Evolutionary conservation across 1,140 invertebrate species (phyloP).

Genomic region (Drosophila nasuta): DNA sequence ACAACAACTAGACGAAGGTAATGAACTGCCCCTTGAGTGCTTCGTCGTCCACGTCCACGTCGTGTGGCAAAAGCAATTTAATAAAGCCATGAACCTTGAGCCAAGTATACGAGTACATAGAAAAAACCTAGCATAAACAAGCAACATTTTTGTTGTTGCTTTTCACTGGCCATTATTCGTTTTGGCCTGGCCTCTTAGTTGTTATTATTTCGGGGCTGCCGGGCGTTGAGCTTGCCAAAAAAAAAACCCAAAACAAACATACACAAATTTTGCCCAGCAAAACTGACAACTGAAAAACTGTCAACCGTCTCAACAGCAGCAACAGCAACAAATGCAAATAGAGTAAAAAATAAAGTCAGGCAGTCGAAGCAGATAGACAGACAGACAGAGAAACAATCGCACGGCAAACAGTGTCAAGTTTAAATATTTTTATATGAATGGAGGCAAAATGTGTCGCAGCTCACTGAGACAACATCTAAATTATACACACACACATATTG

Average conservation of each 20-base stretch:
- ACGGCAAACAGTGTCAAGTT: conserved; percentile 74
- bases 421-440: conserved; percentile 65
- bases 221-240: conserved; percentile 48
- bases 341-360: conserved; percentile 27
- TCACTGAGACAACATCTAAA: conserved; percentile 29
- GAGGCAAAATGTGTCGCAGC: conserved; percentile 56
- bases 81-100: conserved; percentile 80
- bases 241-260: conserved; percentile 8
- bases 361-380: conserved; percentile 3
- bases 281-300: conserved; percentile 57
- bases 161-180: conserved; percentile 31
- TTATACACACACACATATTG: not conserved
- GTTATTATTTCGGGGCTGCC: conserved; percentile 62
- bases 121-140: conserved; percentile 64
- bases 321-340: conserved; percentile 33
- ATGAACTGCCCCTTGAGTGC: conserved; percentile 37
- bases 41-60: not conserved
- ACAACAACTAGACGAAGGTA: conserved; percentile 14
- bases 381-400: conserved; percentile 11
- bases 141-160: not conserved
- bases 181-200: conserved; percentile 38
- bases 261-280: conserved; percentile 9
- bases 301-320: conserved; percentile 23
- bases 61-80: conserved; percentile 74
- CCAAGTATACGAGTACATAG: conserved; percentile 65